Evolutionary conservation across 2,888 invertebrate species (phyloP).

Genomic region (Ophion ventricosus): DNA sequence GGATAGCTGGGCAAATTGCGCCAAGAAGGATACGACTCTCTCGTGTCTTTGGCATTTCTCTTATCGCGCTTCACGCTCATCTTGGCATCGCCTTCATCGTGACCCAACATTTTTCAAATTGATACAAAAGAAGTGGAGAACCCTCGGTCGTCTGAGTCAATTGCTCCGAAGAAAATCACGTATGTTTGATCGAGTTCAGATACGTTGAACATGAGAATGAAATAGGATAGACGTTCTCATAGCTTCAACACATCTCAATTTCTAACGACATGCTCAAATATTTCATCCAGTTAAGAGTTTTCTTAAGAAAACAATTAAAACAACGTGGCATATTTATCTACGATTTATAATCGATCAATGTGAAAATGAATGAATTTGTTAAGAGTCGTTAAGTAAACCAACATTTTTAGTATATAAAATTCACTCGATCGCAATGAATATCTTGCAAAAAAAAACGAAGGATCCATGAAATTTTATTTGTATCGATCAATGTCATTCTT

Average conservation of each 20-base stretch:
- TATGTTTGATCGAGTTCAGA: background rate
- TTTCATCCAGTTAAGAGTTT: background rate
- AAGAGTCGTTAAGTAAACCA: no score
- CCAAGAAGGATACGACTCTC: conserved; percentile 23
- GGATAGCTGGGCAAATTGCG: conserved; percentile 49
- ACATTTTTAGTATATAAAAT: no score
- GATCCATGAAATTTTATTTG: no score
- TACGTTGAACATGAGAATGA: background rate
- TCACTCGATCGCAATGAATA: no score
- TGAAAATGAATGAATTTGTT: no score
- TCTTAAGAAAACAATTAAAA: background rate
- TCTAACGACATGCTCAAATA: background rate
- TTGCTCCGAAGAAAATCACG: background rate
- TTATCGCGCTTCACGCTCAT: conserved; percentile 8
- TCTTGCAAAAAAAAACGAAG: no score
- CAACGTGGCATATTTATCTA: no score
- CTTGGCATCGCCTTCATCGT: background rate
- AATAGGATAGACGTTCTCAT: background rate
- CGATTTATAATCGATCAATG: no score
- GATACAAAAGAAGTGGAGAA: background rate
- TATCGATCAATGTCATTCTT: no score
- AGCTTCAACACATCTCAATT: background rate
- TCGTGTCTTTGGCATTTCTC: conserved; percentile 17
- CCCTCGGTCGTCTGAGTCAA: background rate
- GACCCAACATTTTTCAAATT: conserved; percentile 7